Percentiles rank a stretch among this genome's conserved stretches.
Conservation (phyloP, 1,140 invertebrate species). For the Artemia franciscana region DNA sequence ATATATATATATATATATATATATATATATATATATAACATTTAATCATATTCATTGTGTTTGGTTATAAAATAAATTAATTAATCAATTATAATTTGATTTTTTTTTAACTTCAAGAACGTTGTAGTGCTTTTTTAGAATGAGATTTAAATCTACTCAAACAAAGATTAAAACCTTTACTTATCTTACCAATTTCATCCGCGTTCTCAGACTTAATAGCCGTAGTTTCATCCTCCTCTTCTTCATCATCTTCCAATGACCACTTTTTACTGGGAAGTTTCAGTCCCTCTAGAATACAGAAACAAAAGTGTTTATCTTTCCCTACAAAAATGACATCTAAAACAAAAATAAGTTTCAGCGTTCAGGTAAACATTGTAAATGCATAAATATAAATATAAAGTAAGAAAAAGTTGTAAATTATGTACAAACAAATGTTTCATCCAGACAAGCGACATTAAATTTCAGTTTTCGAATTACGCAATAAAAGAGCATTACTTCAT, state of each 20-base stretch:
- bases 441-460: too few relatives aligned
- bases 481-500: too few relatives aligned
- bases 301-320: too few relatives aligned
- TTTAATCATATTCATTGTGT: too few relatives aligned
- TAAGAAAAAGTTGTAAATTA: too few relatives aligned
- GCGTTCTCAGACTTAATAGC: constrained; percentile 10
- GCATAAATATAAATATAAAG: too few relatives aligned
- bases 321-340: too few relatives aligned
- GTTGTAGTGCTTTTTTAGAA: neutral
- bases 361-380: too few relatives aligned
- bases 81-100: constrained; percentile 22
- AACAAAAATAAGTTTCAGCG: too few relatives aligned
- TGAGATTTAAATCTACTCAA: neutral
- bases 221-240: constrained; percentile 37
- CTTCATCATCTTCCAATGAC: constrained; percentile 75
- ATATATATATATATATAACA: too few relatives aligned
- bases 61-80: constrained; percentile 21
- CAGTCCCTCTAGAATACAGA: neutral
- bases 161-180: constrained; percentile 17
- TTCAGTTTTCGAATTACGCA: too few relatives aligned
- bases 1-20: constrained; percentile 28
- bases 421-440: too few relatives aligned
- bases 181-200: constrained; percentile 10
- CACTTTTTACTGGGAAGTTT: constrained; percentile 45
- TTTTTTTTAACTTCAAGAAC: constrained; percentile 12